Percentiles rank a stretch among this genome's conserved stretches.
These are phyloP conservation scores for Calyptommatus sinebrachiatus DNA, from an alignment of 2,113 vertebrate species.

Conservation along the genomic window DNA sequence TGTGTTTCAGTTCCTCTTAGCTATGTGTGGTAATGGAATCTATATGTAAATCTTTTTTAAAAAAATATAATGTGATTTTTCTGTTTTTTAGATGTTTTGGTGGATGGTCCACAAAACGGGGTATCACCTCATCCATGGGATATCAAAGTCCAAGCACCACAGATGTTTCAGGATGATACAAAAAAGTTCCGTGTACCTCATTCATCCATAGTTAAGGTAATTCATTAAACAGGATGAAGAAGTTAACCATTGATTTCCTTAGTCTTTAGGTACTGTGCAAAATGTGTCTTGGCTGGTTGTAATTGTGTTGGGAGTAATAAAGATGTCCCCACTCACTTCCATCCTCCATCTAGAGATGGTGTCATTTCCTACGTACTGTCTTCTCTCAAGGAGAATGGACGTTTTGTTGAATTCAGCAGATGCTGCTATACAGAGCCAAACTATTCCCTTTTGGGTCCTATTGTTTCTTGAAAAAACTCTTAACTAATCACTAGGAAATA, in stretches of 20 bases:
- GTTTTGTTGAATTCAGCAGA: background rate
- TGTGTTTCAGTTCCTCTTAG: background rate
- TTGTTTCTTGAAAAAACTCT: background rate
- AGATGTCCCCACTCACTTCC: background rate
- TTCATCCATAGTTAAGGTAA: constrained; percentile 77
- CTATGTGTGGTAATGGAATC: background rate
- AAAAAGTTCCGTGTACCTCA: constrained; percentile 74
- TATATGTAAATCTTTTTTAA: background rate
- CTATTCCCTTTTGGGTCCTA: background rate
- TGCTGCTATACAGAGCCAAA: background rate
- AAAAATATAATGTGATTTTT: background rate
- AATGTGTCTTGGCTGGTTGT: background rate
- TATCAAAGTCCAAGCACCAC: constrained; percentile 65
- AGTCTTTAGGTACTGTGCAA: background rate
- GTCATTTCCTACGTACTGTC: background rate
- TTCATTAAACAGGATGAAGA: background rate
- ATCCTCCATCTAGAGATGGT: background rate
- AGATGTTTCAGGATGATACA: constrained; percentile 69
- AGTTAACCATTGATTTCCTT: background rate
- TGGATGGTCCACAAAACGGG: constrained; percentile 75
- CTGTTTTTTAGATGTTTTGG: constrained; percentile 66
- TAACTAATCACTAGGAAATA: background rate
- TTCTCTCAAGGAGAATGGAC: background rate
- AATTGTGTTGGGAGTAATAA: background rate
- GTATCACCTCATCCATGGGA: constrained; percentile 78